Percentiles rank a stretch among this genome's conserved stretches.
These are phyloP conservation scores for Tridacna crocea DNA, from an alignment of 2,888 invertebrate species.

Conservation along the genomic window DNA sequence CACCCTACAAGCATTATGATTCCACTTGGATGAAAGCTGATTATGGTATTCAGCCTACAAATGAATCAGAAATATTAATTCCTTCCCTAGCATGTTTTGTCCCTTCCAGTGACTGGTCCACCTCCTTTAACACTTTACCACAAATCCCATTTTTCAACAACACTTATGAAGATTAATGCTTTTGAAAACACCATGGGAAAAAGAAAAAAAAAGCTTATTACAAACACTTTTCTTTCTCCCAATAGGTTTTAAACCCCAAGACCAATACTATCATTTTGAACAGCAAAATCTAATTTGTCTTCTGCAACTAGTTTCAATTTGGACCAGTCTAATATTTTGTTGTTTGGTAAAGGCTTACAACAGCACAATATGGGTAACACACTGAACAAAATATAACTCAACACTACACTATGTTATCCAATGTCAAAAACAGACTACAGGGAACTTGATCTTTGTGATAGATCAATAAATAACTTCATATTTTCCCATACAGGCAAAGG, in stretches of 20 bases:
- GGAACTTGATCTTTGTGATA: constrained; percentile 11
- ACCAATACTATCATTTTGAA: too few relatives aligned
- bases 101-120: too few relatives aligned
- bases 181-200: not conserved
- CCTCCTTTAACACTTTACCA: too few relatives aligned
- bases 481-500: constrained; percentile 14
- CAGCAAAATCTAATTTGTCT: not conserved
- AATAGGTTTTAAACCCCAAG: not conserved
- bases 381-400: not conserved
- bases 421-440: constrained; percentile 18
- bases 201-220: not conserved
- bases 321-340: not conserved
- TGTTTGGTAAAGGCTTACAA: constrained; percentile 1
- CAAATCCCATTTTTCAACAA: too few relatives aligned
- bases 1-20: too few relatives aligned
- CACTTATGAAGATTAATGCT: too few relatives aligned
- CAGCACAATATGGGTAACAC: not conserved
- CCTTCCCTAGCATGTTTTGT: too few relatives aligned
- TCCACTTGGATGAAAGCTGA: too few relatives aligned
- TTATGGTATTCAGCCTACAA: too few relatives aligned
- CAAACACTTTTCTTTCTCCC: not conserved
- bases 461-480: constrained; percentile 31
- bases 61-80: too few relatives aligned
- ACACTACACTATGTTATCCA: constrained; percentile 5
- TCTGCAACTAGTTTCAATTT: constrained; percentile 7